Evolutionary conservation across 2,113 vertebrate species (phyloP).

Genomic region (Etia nguti): DNA sequence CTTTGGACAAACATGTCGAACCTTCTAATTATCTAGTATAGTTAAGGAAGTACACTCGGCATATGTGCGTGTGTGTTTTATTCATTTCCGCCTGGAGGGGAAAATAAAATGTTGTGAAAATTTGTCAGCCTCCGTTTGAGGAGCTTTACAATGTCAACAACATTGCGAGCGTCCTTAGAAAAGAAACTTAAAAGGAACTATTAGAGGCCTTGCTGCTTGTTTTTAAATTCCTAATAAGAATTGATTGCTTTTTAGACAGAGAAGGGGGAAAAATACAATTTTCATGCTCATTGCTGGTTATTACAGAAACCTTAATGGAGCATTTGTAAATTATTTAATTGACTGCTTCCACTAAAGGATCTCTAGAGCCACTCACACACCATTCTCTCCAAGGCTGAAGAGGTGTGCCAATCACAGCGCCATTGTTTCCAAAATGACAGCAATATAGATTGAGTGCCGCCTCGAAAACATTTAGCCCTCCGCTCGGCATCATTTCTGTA

Average conservation of each 20-base stretch:
- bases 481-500: conserved; percentile 28
- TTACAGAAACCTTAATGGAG: conserved; percentile 41
- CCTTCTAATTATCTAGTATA: conserved; percentile 71
- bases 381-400: conserved; percentile 35
- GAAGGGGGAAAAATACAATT: conserved; percentile 4
- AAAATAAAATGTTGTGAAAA: conserved; percentile 46
- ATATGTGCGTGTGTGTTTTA: conserved; percentile 35
- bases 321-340: conserved; percentile 56
- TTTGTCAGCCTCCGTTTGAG: conserved; percentile 14
- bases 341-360: conserved; percentile 14
- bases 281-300: conserved; percentile 3
- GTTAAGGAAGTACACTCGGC: conserved; percentile 56
- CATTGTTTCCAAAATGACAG: conserved; percentile 62
- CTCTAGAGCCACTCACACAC: conserved; percentile 9
- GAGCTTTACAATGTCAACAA: conserved; percentile 44
- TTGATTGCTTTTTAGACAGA: conserved; percentile 3
- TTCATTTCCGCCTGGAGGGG: conserved; percentile 30
- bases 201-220: conserved; percentile 1
- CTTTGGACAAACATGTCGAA: conserved; percentile 65
- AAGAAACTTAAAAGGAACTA: conserved; percentile 14
- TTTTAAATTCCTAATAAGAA: conserved; percentile 19
- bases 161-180: background rate
- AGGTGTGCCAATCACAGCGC: conserved; percentile 40
- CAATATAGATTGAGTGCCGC: conserved; percentile 48
- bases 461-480: conserved; percentile 57